Percentiles rank a stretch among this genome's conserved stretches.
Evolutionary conservation across 1,140 invertebrate genomes (phyloP).

Genomic region (Notospermus geniculatus): DNA sequence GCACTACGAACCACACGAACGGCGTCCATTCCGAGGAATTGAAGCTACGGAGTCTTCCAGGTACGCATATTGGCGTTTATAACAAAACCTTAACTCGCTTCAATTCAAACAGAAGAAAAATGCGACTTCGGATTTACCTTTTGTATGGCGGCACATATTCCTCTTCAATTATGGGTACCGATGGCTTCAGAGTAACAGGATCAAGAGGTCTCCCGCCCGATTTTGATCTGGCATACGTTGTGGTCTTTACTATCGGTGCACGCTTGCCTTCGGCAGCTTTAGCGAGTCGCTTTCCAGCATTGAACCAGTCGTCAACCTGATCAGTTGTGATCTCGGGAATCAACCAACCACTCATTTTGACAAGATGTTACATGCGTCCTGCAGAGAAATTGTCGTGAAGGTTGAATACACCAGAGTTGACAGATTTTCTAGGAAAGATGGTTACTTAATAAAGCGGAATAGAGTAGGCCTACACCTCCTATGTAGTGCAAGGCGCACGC

Average conservation of each 20-base stretch:
- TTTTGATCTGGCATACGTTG: constrained; percentile 28
- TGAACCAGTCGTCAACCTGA: constrained; percentile 49
- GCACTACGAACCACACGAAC: no score
- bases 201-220: constrained; percentile 32
- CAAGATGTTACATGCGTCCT: background rate
- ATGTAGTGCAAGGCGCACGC: no score
- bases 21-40: no score
- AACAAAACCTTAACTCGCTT: no score
- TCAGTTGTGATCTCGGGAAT: constrained; percentile 36
- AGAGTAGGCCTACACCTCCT: no score
- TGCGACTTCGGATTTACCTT: constrained; percentile 18
- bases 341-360: constrained; percentile 30
- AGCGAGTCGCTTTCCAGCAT: constrained; percentile 34
- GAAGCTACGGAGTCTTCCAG: no score
- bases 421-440: no score
- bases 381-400: no score
- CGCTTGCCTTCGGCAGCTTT: constrained; percentile 13
- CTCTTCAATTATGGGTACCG: constrained; percentile 4
- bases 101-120: background rate
- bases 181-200: constrained; percentile 24
- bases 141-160: constrained; percentile 26
- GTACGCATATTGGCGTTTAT: no score
- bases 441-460: no score
- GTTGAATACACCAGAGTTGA: no score
- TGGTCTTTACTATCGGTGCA: background rate